Conservation (phyloP, 2,113 vertebrate genomes). For the Burhinus oedicnemus region DNA sequence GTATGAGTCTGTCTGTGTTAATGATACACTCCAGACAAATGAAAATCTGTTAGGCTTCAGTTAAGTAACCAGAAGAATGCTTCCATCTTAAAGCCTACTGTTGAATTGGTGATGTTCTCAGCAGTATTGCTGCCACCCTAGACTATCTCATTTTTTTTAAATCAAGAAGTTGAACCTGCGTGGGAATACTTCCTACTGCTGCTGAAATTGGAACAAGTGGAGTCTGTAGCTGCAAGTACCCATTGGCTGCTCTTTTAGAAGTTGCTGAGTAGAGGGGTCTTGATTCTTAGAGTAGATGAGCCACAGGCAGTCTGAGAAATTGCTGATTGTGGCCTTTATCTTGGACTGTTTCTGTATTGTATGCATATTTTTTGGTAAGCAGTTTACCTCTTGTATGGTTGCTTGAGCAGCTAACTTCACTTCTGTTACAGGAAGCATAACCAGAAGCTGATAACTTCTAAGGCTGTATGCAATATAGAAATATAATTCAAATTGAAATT, state of each 20-base stretch:
- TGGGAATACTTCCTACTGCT: background rate
- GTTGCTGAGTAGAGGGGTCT: background rate
- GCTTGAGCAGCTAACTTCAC: background rate
- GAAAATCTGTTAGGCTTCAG: background rate
- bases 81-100: background rate
- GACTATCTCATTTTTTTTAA: rapidly evolving
- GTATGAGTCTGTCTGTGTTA: background rate
- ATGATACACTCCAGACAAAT: background rate
- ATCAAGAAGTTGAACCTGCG: background rate
- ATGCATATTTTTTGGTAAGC: background rate
- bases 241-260: background rate
- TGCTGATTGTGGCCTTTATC: rapidly evolving
- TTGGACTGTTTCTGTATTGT: background rate
- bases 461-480: background rate
- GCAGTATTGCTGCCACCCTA: background rate
- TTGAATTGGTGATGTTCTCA: background rate
- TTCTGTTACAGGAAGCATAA: background rate
- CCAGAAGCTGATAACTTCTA: background rate
- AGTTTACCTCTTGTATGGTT: background rate
- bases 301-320: background rate
- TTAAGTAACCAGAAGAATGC: background rate
- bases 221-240: background rate
- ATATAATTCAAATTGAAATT: background rate
- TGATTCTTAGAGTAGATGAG: background rate
- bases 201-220: background rate